Evolutionary conservation across 1,140 invertebrate species (phyloP).

Genomic region (Drosophila watanabei): DNA sequence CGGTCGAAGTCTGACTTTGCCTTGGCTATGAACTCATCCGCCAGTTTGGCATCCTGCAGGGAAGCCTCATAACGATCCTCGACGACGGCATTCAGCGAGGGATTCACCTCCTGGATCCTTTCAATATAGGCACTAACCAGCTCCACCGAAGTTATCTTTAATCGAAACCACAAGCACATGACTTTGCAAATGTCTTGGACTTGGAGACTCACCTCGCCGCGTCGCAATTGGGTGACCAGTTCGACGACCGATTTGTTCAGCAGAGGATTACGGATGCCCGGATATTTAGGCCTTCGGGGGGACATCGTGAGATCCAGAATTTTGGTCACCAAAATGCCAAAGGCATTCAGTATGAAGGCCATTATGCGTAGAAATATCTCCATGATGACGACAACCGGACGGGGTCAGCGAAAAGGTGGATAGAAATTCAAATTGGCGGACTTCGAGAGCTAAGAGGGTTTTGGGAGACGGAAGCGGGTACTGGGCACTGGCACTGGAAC

Average conservation of each 20-base stretch:
- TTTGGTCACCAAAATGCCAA: slow-evolving; percentile 50
- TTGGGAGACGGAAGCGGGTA: neutral
- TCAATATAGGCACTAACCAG: slow-evolving; percentile 89
- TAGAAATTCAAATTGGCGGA: slow-evolving; percentile 42
- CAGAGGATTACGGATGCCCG: slow-evolving; percentile 56
- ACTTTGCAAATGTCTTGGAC: slow-evolving; percentile 39
- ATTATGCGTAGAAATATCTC: slow-evolving; percentile 63
- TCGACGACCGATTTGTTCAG: slow-evolving; percentile 65
- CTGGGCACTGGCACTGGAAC: neutral
- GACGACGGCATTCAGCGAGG: slow-evolving; percentile 90
- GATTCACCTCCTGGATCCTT: slow-evolving; percentile 90
- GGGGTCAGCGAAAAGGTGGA: slow-evolving; percentile 42
- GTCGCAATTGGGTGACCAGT: slow-evolving; percentile 57
- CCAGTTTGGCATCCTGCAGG: slow-evolving; percentile 88
- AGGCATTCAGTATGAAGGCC: slow-evolving; percentile 48
- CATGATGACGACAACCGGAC: slow-evolving; percentile 47
- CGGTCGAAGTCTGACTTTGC: slow-evolving; percentile 84
- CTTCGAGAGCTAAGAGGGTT: slow-evolving; percentile 14
- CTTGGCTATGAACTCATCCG: slow-evolving; percentile 86
- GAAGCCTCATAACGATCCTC: slow-evolving; percentile 90
- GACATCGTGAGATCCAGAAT: slow-evolving; percentile 36
- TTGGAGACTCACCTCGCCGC: slow-evolving; percentile 59
- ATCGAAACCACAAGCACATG: neutral
- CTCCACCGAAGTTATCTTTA: slow-evolving; percentile 88
- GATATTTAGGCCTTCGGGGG: slow-evolving; percentile 46